Evolutionary conservation across 2,797 vertebrate species (phyloP), one percentile per base, ranked within the genome.

Genomic region (Acipenser ruthenus): DNA sequence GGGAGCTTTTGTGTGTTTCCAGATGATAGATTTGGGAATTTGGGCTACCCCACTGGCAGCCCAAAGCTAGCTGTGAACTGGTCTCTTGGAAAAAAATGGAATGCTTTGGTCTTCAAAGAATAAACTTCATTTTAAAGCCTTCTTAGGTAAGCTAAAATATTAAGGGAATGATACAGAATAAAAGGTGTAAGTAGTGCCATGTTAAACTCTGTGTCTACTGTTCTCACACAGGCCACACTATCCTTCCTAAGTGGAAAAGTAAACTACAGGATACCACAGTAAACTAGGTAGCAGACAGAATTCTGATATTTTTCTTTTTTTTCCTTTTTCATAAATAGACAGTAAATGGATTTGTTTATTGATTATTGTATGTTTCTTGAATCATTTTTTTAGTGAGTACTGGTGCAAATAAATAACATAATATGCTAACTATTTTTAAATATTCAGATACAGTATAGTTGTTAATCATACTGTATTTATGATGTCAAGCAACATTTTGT

Each of bases 1-100:
- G 83, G 88, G 91, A 87, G 93, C 93, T 95, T 97, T 98, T 97
- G 94, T 97, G 93, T 95, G 93, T 98, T 98, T 96, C 95, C 95
- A 97, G 95, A 97, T 98, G 95, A 98, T 96, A 95, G 94, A 96
- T 98, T 98, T 98, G 94, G 93, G 95, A 96, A 96, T 96, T 95
- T 93, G 92, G 93, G 94, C 92, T 92, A 88, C 93, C 94, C 95
- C 92, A 97, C 94, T 93, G 93, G 89, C 93, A 94, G 91, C 91
- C 89, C 93, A 90, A 88, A 89, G 92, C 96, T 95, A 84, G 93
- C 94, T 98, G 94, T 97, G 96, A 98, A 94, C 93, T 95, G 93
- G 93, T 96, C 93, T 97, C 92, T 93, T 94, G 93, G 93, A 95
- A 94, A 95, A 94, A 96, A 95, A 94, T 88, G 83, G 90, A 89